Evolutionary conservation across 2,797 vertebrate genomes (phyloP), one percentile per base, ranked within the genome.

Genomic region (Danio tinwini): DNA sequence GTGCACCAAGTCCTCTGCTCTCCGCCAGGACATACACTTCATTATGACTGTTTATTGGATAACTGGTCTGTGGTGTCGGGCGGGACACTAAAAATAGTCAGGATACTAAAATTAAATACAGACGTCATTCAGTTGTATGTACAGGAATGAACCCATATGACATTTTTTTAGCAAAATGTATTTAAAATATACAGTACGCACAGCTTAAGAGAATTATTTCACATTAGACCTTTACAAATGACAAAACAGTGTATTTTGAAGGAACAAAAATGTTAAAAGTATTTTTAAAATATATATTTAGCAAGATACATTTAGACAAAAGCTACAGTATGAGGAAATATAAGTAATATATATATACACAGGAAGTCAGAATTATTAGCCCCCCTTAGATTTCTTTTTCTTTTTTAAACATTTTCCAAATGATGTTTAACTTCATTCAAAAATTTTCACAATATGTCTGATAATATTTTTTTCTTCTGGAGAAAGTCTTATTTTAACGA

Each of bases 51-150:
- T 47, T 17, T 39, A 45, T 59, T 83, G 72, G 69, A 55, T 83
- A 72, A 83, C 72, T 58, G 64, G 72, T 65, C 84, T 80, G 80
- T 55, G 62, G 21, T 80, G 56, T 78, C 70, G 65, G 78, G 45
- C 21, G 76, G 44, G 55, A 78, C 49, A 37, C 74, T 84, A 80
- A 84, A 84, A 74, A 72, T 74, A 80, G 55, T 0, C 65, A 61
- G n/a, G 69, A 71, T 47, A 55, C 53, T 40, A 55, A 76, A 68
- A 74, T 76, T 40, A 69, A 79, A 83, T 45, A 45, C 9, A 67
- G 17, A 56, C 21, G 19, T 49, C 76, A 61, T n/a, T 62, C 45
- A 29, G 29, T 29, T 39, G 5, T 81, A 55, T 39, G 14, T 69
- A 12, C 39, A 17, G 29, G 29, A 29, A 29, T 29, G 29, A 3